These are phyloP conservation scores for Sander vitreus DNA, from an alignment of 2,113 vertebrate genomes.

Conservation along the genomic window DNA sequence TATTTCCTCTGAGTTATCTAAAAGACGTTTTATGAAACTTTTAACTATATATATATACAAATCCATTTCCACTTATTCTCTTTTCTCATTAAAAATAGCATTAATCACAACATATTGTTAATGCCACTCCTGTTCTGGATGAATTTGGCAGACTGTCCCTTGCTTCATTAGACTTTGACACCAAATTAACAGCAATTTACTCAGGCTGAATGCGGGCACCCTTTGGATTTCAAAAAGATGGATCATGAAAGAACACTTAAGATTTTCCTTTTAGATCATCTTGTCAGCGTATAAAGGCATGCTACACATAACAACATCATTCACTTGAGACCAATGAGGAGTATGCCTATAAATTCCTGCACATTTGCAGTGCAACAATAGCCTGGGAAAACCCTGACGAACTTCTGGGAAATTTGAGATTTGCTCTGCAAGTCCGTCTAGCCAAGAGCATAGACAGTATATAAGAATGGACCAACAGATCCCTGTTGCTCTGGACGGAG, in stretches of 20 bases:
- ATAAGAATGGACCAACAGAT: too few species aligned
- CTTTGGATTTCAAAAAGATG: background rate
- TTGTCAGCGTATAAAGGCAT: background rate
- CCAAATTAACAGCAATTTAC: constrained; percentile 38
- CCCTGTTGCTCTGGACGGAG: too few species aligned
- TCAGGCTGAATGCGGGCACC: background rate
- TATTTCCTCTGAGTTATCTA: constrained; percentile 21
- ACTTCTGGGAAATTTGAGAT: too few species aligned
- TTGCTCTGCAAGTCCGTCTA: too few species aligned
- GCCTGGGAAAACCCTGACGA: too few species aligned
- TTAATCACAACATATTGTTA: constrained; percentile 17
- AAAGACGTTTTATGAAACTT: background rate
- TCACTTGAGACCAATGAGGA: background rate
- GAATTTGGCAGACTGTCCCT: background rate
- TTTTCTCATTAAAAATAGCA: background rate
- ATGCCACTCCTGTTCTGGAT: constrained; percentile 3
- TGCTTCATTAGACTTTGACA: constrained; percentile 33
- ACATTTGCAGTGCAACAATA: constrained; percentile 7
- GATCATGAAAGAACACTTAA: constrained; percentile 23
- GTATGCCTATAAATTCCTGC: background rate
- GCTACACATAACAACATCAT: background rate
- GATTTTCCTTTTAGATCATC: constrained; percentile 31
- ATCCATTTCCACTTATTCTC: background rate
- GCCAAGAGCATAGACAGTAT: too few species aligned
- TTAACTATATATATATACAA: background rate